Evolutionary conservation across 2,888 invertebrate genomes (phyloP).

Genomic region (Catocala nupta): DNA sequence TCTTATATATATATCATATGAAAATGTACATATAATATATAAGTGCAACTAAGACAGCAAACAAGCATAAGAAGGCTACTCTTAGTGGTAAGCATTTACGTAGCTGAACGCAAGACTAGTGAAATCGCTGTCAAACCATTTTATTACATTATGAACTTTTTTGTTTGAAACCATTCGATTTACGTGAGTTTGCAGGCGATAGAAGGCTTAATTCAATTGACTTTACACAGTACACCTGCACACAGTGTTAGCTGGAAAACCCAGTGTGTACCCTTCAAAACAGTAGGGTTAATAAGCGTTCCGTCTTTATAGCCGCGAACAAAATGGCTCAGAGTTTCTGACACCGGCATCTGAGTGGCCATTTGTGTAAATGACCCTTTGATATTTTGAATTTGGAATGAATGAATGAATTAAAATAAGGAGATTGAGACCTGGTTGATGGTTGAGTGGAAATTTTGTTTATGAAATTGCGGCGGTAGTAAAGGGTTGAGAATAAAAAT

Average conservation of each 20-base stretch:
- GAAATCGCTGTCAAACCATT: no score
- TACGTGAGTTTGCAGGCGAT: no score
- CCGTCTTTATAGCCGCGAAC: conserved; percentile 62
- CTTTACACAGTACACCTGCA: conserved; percentile 10
- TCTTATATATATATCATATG: no score
- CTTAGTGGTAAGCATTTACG: no score
- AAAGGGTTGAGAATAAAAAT: conserved; percentile 42
- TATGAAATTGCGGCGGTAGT: conserved; percentile 45
- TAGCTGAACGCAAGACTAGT: no score
- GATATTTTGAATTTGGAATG: conserved; percentile 69
- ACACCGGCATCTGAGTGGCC: conserved; percentile 62
- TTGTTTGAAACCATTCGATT: no score
- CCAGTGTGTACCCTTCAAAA: conserved; percentile 41
- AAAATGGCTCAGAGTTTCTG: conserved; percentile 64
- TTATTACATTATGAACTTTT: no score
- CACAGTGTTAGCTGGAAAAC: conserved; percentile 54
- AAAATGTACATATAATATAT: no score
- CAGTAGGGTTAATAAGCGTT: conserved; percentile 63
- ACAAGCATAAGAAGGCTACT: no score
- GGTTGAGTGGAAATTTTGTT: conserved; percentile 55
- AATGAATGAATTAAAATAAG: conserved; percentile 62
- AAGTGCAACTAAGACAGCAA: no score
- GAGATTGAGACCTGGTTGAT: conserved; percentile 63
- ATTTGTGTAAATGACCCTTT: conserved; percentile 74
- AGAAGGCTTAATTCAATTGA: no score